Evolutionary conservation across 2,888 invertebrate genomes (phyloP).

Genomic region (Sclerodermus sp.): DNA sequence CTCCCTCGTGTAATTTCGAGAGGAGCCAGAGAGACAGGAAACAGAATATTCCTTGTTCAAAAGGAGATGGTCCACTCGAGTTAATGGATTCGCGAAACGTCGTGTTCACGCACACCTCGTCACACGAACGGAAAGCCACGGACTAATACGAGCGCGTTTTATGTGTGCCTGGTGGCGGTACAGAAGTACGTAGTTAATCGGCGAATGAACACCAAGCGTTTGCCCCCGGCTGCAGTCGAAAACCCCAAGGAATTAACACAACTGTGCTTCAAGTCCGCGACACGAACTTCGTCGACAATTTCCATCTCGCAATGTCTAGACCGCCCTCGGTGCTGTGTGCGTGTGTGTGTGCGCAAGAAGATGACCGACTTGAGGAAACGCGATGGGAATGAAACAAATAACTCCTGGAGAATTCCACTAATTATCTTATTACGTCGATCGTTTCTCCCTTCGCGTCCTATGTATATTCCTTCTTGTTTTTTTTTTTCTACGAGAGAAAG

Average conservation of each 20-base stretch:
- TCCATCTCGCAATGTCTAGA: conserved; percentile 11
- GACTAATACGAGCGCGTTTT: background rate
- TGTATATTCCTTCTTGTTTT: too few species aligned
- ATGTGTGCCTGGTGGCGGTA: background rate
- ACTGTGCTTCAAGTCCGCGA: conserved; percentile 35
- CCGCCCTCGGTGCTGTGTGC: too few species aligned
- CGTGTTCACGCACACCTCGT: conserved; percentile 34
- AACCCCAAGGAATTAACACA: conserved; percentile 40
- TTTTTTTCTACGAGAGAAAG: too few species aligned
- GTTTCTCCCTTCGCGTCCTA: too few species aligned
- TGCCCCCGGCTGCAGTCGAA: conserved; percentile 14
- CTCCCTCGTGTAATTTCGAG: too few species aligned
- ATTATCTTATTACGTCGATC: too few species aligned
- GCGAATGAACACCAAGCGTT: background rate
- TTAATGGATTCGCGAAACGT: conserved; percentile 43
- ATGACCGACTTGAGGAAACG: too few species aligned
- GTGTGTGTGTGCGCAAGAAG: too few species aligned
- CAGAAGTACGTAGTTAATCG: background rate
- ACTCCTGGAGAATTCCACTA: too few species aligned
- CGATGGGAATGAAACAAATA: too few species aligned
- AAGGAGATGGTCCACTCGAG: conserved; percentile 9
- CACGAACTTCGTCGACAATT: conserved; percentile 29
- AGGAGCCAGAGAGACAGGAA: too few species aligned
- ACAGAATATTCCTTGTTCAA: background rate
- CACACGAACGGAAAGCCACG: background rate